Percentiles rank a stretch among this genome's conserved stretches.
Evolutionary conservation across 2,113 vertebrate genomes (phyloP).

Genomic region (Erythrolamprus reginae): DNA sequence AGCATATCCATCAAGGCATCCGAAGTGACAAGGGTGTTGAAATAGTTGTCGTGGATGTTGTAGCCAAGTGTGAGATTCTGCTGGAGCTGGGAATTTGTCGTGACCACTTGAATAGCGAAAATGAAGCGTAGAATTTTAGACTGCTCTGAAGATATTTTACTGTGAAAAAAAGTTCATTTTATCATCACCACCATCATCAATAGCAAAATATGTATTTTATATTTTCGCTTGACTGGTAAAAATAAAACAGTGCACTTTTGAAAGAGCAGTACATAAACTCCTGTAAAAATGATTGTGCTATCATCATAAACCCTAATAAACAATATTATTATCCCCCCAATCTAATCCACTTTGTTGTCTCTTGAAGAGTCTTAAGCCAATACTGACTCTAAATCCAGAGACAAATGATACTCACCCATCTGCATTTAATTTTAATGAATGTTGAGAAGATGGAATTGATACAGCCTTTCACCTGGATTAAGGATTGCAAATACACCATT

Average conservation of each 20-base stretch:
- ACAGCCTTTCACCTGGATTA: background rate
- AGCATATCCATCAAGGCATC: background rate
- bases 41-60: background rate
- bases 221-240: background rate
- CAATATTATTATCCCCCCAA: background rate
- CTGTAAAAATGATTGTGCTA: background rate
- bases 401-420: background rate
- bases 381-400: background rate
- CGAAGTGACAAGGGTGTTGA: background rate
- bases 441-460: background rate
- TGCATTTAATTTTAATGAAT: background rate
- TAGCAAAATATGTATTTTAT: background rate
- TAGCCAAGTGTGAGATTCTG: background rate
- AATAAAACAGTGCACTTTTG: background rate
- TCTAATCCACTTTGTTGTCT: background rate
- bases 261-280: background rate
- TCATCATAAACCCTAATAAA: background rate
- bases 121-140: background rate
- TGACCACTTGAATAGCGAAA: background rate
- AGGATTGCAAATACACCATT: background rate
- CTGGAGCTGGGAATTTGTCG: background rate
- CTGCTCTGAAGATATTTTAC: background rate
- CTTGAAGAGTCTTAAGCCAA: background rate
- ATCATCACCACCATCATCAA: background rate
- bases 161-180: background rate